Evolutionary conservation across 2,113 vertebrate genomes (phyloP), one percentile per base, ranked within the genome.

Genomic region (Lophura nycthemera): DNA sequence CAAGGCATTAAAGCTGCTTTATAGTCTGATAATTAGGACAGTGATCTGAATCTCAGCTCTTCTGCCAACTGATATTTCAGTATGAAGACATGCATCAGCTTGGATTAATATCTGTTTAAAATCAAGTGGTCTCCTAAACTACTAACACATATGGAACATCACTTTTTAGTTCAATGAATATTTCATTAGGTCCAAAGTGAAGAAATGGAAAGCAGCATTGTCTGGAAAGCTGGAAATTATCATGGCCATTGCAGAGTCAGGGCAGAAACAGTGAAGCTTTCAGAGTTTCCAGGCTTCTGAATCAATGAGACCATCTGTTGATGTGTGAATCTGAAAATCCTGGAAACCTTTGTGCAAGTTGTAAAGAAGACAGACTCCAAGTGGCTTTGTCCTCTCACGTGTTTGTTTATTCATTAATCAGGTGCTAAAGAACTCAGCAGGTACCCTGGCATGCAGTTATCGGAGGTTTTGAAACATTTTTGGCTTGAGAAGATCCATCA

Each of bases 341-440:
- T 82, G 92, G 71, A 93, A 94, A 80, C 86, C 54, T 89, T 86
- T 77, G 75, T 81, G 74, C 76, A 92, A 82, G 43, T 6, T 78
- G 36, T 77, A 88, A 94, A 86, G 54, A 4, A 82, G 57, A 74
- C 29, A 92, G 57, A 24, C 34, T 93, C 21, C 30, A 78, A 84
- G 59, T 36, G 40, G 78, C 64, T 75, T 75, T 65, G 48, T 92
- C 73, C 27, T 96, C 77, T 94, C 80, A 89, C 76, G 45, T 95
- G 73, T 90, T 92, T 48, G 52, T 94, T 95, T 90, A 86, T 92
- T 96, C 9, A 9, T 95, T 84, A 90, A 94, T 86, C 78, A 59
- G 61, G 66, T 89, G 83, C 57, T 94, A 90, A 95, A 92, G 73
- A 89, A 84, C 61, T 69, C 86, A 95, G 86, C 66, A 79, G 86